Evolutionary conservation across 2,113 vertebrate genomes (phyloP).

Genomic region (Saguinus imperator): DNA sequence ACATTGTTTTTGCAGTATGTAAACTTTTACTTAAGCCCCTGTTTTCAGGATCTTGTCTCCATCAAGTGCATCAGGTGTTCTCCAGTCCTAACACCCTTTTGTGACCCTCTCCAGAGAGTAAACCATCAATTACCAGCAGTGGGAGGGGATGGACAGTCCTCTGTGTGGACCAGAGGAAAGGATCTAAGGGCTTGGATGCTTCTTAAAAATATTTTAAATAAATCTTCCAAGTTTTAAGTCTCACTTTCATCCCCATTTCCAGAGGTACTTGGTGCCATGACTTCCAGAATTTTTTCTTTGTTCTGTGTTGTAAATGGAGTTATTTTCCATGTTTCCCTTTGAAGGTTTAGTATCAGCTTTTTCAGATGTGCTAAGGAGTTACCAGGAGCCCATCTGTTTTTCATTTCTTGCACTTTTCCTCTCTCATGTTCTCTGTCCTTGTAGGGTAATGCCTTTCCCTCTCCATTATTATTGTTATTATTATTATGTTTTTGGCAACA

Average conservation of each 20-base stretch:
- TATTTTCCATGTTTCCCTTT: not conserved
- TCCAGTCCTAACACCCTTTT: not conserved
- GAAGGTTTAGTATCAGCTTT: not conserved
- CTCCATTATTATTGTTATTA: not conserved
- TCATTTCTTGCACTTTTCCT: not conserved
- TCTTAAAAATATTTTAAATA: not conserved
- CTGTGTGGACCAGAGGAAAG: not conserved
- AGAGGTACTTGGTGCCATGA: not conserved
- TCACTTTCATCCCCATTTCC: not conserved
- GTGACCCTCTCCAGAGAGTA: not conserved
- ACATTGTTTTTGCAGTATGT: not conserved
- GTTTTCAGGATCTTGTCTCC: not conserved
- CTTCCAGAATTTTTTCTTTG: not conserved
- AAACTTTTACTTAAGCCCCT: not conserved
- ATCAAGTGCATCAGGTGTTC: not conserved
- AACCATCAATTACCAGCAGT: not conserved
- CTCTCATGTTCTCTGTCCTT: not conserved
- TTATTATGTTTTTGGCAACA: not conserved
- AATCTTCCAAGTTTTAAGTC: not conserved
- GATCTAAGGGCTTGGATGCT: not conserved
- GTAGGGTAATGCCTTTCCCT: not conserved
- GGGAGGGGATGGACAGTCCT: fast-evolving
- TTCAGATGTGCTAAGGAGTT: not conserved
- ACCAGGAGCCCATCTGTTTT: not conserved
- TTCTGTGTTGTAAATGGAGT: not conserved